A percentile compares a stretch with the other conserved stretches of the same genome.
Evolutionary conservation across 2,888 invertebrate genomes (phyloP).

Genomic region (Gandaritis pyraliata): DNA sequence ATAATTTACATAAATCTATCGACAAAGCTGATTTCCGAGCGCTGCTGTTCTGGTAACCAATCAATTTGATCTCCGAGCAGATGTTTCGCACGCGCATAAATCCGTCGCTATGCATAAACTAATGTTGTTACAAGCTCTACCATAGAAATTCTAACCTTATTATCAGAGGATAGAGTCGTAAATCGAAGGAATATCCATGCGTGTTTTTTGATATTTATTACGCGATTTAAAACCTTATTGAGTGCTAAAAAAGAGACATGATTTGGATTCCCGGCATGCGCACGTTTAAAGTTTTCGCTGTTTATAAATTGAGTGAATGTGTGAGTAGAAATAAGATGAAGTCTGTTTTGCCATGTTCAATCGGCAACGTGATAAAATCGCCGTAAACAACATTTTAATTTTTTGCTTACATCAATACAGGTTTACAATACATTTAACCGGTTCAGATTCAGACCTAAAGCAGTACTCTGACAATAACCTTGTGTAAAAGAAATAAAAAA

Average conservation of each 20-base stretch:
- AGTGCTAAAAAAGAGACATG: slow-evolving; percentile 7
- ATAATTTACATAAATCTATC: slow-evolving; percentile 29
- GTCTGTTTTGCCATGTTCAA: slow-evolving; percentile 6
- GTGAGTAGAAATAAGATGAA: slow-evolving; percentile 20
- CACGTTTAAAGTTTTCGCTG: slow-evolving; percentile 20
- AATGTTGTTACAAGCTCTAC: slow-evolving; percentile 8
- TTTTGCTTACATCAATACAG: no score
- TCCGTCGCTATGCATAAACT: slow-evolving; percentile 27
- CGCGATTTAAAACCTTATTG: slow-evolving; percentile 13
- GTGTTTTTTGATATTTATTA: slow-evolving; percentile 6
- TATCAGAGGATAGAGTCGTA: background rate
- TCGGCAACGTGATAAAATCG: background rate
- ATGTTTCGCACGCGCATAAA: slow-evolving; percentile 39
- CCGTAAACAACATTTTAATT: background rate
- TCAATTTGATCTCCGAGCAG: slow-evolving; percentile 36
- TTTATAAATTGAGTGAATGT: slow-evolving; percentile 6
- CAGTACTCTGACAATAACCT: no score
- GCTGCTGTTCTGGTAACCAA: slow-evolving; percentile 41
- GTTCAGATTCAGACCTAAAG: no score
- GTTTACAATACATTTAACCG: no score
- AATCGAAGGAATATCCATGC: slow-evolving; percentile 9
- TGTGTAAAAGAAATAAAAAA: no score
- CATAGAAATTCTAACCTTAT: slow-evolving; percentile 4
- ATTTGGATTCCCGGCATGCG: slow-evolving; percentile 19
- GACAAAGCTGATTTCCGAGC: slow-evolving; percentile 17